These are phyloP conservation scores for Apogon talboti DNA, from an alignment of 2,797 vertebrate genomes.

Conservation along the genomic window DNA sequence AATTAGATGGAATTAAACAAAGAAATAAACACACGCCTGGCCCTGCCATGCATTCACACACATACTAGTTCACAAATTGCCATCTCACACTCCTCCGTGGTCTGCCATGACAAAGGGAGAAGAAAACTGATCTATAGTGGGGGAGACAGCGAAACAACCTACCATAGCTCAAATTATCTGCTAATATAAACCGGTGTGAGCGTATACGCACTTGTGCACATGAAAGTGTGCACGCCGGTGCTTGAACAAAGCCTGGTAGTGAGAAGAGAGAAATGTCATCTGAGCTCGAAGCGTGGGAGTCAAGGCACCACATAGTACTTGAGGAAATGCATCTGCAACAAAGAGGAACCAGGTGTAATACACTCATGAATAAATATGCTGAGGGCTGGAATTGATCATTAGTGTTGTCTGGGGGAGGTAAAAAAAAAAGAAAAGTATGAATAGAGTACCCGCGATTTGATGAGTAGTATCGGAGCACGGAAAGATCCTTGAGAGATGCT, in stretches of 20 bases:
- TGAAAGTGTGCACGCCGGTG: conserved; percentile 16
- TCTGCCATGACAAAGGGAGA: conserved; percentile 23
- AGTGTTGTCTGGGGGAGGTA: conserved; percentile 56
- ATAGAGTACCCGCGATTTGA: conserved; percentile 51
- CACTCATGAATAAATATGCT: conserved; percentile 75
- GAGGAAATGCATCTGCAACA: conserved; percentile 69
- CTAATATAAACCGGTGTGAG: conserved; percentile 18
- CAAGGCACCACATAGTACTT: conserved; percentile 64
- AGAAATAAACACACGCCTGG: neutral
- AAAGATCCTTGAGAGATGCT: conserved; percentile 46
- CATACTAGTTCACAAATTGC: neutral
- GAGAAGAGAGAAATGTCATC: conserved; percentile 56
- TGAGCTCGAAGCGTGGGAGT: conserved; percentile 61
- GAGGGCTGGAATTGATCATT: conserved; percentile 74
- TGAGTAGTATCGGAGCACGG: conserved; percentile 48
- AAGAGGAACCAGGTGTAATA: conserved; percentile 76
- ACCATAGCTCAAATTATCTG: conserved; percentile 40
- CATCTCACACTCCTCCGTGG: conserved; percentile 4
- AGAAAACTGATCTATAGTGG: conserved; percentile 25
- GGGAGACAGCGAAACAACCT: conserved; percentile 20
- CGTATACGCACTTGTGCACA: neutral
- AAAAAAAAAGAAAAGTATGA: conserved; percentile 34
- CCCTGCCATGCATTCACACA: neutral
- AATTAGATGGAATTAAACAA: neutral
- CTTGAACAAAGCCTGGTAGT: conserved; percentile 46